Evolutionary conservation across 2,888 invertebrate genomes (phyloP), one percentile per base, ranked within the genome.

Genomic region (Hyposoter dolosus): DNA sequence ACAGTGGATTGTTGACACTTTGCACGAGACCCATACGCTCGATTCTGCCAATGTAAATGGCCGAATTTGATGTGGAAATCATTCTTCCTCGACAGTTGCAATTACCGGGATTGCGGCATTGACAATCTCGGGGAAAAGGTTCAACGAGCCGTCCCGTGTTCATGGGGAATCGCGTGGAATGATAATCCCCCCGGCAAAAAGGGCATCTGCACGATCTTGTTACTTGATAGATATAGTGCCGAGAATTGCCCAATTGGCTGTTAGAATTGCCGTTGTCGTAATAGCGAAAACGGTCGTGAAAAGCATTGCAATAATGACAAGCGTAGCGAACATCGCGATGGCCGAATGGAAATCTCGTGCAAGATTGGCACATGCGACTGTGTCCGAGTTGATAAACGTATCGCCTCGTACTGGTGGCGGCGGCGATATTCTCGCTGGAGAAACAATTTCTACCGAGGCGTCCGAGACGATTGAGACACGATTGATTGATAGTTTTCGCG

Each of bases 401-500:
- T 17, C 92, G 90, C 76, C 91, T 65, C 3, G 83, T 89, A 56
- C 89, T 91, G 17, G 91, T 90, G 17, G 92, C 91, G 10, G 91
- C 91, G n/a, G 92, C 91, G 53, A 93, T 93, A 56, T 93, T 93
- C 65, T 93, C 93, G n/a, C 92, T 92, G 6, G 93, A 93, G 66
- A 93, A 93, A 81, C 93, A 93, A 78, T 93, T 93, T 12, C 93
- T 89, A 15, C 93, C 93, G 45, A 93, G 88, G 53, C 92, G 90
- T 32, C 90, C 90, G 9, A 93, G 69, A 7, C 91, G 89, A 83
- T 88, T 91, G 7, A 93, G 91, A 43, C 91, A 92, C 7, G 92
- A 90, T 7, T 91, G 91, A 72, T 87, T 91, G 32, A 82, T 78
- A 0, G 90, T 87, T 75, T 91, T 91, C 9, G 91, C 83, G 81